A percentile compares a stretch with the other conserved stretches of the same genome.
These are phyloP conservation scores for Phrynocephalus forsythii DNA, from an alignment of 2,797 vertebrate species.

Conservation along the genomic window DNA sequence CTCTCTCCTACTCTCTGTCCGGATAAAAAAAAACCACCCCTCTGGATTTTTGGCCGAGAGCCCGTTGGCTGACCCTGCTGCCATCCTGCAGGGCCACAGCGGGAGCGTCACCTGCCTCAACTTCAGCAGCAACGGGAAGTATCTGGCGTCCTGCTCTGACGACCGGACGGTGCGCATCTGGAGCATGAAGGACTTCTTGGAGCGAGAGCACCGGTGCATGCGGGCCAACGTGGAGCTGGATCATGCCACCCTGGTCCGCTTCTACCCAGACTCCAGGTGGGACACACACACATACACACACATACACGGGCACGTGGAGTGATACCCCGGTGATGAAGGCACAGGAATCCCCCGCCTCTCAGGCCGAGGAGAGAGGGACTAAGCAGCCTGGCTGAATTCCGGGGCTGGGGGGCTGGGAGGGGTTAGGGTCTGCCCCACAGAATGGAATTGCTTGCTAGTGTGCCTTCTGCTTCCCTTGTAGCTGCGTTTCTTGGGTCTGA, in stretches of 20 bases:
- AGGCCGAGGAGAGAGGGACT: no score
- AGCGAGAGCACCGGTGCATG: constrained; percentile 90
- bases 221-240: constrained; percentile 91
- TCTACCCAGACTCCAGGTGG: constrained; percentile 94
- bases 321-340: neutral
- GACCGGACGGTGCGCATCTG: constrained; percentile 94
- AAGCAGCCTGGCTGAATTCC: neutral
- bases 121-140: constrained; percentile 96
- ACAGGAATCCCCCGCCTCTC: neutral
- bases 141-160: constrained; percentile 91
- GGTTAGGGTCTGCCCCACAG: no score
- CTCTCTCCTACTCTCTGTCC: neutral
- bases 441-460: no score
- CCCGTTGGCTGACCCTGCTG: accelerated
- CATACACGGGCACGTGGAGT: no score
- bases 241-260: constrained; percentile 88
- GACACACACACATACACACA: neutral
- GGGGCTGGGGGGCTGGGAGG: neutral
- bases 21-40: neutral
- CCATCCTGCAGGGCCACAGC: constrained; percentile 84
- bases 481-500: neutral
- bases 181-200: constrained; percentile 93
- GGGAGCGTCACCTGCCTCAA: constrained; percentile 89
- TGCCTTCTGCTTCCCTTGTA: no score
- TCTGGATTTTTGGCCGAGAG: neutral